Evolutionary conservation across 1,140 invertebrate genomes (phyloP).

Genomic region (Liolophura sinensis): DNA sequence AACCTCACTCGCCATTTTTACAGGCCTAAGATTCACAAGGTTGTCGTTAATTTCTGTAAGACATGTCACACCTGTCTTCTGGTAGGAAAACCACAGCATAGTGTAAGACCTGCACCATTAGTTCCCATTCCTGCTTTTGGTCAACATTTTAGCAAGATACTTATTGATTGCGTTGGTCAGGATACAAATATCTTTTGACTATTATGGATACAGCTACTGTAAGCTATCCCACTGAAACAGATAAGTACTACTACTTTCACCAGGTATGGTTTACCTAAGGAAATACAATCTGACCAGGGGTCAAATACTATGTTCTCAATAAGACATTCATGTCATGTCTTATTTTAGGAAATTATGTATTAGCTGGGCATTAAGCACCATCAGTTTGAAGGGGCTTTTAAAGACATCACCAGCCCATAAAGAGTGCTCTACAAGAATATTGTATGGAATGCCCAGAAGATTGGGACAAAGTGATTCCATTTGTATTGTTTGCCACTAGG

Average conservation of each 20-base stretch:
- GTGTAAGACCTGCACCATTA: slow-evolving; percentile 3
- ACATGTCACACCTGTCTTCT: slow-evolving; percentile 14
- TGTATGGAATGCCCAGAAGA: no score
- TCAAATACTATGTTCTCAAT: no score
- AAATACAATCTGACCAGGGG: slow-evolving; percentile 10
- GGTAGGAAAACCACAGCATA: slow-evolving; percentile 11
- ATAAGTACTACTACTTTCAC: slow-evolving; percentile 9
- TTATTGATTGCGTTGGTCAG: slow-evolving; percentile 14
- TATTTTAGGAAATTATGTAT: slow-evolving; percentile 7
- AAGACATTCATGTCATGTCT: slow-evolving; percentile 14
- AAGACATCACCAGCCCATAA: slow-evolving; percentile 12
- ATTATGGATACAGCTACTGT: slow-evolving; percentile 14
- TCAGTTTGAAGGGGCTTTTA: slow-evolving; percentile 4
- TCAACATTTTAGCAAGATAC: slow-evolving; percentile 8
- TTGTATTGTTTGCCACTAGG: no score
- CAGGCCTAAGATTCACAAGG: slow-evolving; percentile 3
- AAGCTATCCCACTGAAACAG: slow-evolving; percentile 14
- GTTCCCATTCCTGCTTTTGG: slow-evolving; percentile 8
- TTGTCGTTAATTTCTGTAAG: slow-evolving; percentile 3
- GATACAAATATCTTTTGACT: slow-evolving; percentile 14
- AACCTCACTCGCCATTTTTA: slow-evolving; percentile 6
- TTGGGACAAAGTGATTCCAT: no score
- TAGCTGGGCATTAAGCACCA: slow-evolving; percentile 8
- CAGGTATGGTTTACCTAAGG: slow-evolving; percentile 10
- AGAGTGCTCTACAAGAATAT: background rate